Evolutionary conservation across 1,140 invertebrate species (phyloP), one percentile per base, ranked within the genome.

Genomic region (Penaeus vannamei): DNA sequence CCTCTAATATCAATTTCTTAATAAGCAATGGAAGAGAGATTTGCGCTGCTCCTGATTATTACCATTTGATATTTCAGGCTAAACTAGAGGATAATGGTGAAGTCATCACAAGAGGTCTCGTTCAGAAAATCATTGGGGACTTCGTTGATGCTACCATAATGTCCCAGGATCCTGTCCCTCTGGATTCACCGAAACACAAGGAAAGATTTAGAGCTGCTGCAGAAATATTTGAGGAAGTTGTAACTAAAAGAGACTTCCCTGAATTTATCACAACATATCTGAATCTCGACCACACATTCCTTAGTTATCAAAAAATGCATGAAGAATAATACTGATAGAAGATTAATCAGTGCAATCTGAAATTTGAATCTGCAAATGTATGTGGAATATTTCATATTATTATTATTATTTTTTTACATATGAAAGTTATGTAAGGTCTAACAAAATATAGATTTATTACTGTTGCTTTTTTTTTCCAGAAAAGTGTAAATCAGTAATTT

Each of bases 261-360:
- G 87, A 89, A 77, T 89, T 89, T 46, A 80, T 89, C 14, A 89
- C 87, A 42, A 89, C 87, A 23, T 89, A 89, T 32, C 82, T 89
- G 3, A 89, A 89, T 53, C 87, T 77, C n/a, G 87, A 89, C 66
- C 87, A 89, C 59, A 89, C 87, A n/a, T 89, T 89, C 82, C 62
- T 84, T 22, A 62, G n/a, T 12, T 62, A 84, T 77, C 87, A 72
- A 72, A n/a, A 72, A 72, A 17, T 72, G 69, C 69, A 23, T 72
- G 32, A 8, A 5, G 32, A 23, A 72, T 72, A 7, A 42, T 42
- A 5, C 36, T 42, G 36, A 42, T 7, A 42, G 5, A 42, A 42
- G 8, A 42, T 42, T 42, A 42, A 42, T 42, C 36, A 42, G 36
- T 42, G 36, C 36, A 42, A 42, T 42, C 4, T 42, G 36, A 42